Base-by-base conservation (phyloP, 37 sponge, comb jelly and placozoan species). In the Ianthella basta region DNA sequence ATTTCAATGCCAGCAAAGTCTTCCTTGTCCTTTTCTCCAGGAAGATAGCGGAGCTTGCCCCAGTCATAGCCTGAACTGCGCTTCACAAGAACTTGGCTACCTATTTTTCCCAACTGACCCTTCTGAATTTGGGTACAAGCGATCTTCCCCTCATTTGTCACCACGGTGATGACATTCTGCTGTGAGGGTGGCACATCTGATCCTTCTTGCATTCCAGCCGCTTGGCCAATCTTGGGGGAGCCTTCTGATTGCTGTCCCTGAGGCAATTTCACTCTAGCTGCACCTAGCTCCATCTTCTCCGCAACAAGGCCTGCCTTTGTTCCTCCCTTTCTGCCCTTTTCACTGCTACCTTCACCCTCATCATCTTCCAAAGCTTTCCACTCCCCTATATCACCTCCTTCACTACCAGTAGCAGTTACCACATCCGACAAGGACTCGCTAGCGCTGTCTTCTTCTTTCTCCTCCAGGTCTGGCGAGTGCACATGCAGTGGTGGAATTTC, bases 1-100 rank as follows among this genome's bases (percentile, higher is more conserved):
- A 59, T 60, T 81, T 60, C 82, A 60, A 59, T 59, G 15, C 82
- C 63, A 4, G 39, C 63, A 19, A 59, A 59, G 34, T 59, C 60
- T 13, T 60, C 82, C 18, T 35, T 23, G 19, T 59, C 63, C 56
- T 81, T 35, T 1, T 13, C 53, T 25, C 27, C 38, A 40, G 79
- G 56, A 12, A 81, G 61, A 38, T 39, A 81, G 39, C 37, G 82
- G 1, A 81, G 37, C 1, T 1, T 34, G 1, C 82, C 82, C 82
- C 63, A 81, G 13, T 35, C 63, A 60, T 53, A 50, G 54, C 54
- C 37, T 32, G 23, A 40, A 10, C 10, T 75, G 16, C 78, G 32
- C 54, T 8, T 40, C 78, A 75, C 78, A 24, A 75, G 54, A 4
- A 75, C 78, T 2, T 41, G 20, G 15, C 24, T 41, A 41, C 53